A percentile compares a stretch with the other conserved stretches of the same genome.
phyloP scores from a whole-genome alignment of 2,888 invertebrate species.

The Cheilosia urbana region DNA sequence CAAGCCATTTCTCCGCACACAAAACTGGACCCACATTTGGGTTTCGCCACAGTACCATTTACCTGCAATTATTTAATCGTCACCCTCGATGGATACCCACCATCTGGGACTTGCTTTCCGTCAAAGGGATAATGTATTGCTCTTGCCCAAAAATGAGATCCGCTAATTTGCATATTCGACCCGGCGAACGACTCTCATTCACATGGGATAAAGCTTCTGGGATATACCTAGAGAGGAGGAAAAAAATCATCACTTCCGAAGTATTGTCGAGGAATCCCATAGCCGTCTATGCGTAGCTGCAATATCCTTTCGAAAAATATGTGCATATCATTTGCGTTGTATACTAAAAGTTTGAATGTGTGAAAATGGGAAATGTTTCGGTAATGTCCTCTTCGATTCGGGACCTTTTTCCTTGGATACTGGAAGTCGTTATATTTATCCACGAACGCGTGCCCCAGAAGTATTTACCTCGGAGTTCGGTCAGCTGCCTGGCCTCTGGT shows the following conservation, averaged over 20 bases:
- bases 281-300: conserved; percentile 36
- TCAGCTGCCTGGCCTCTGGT: conserved; percentile 81
- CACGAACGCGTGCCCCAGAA: conserved; percentile 72
- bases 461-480: conserved; percentile 75
- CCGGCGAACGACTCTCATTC: conserved; percentile 47
- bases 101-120: conserved; percentile 74
- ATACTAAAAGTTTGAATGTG: conserved; percentile 4
- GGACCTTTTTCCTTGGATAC: conserved; percentile 14
- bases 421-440: conserved; percentile 55
- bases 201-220: conserved; percentile 41
- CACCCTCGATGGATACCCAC: conserved; percentile 72
- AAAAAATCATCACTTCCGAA: conserved; percentile 51
- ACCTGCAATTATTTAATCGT: conserved; percentile 76
- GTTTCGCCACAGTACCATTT: conserved; percentile 59
- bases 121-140: conserved; percentile 74
- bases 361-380: background rate
- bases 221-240: conserved; percentile 19
- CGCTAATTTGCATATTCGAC: conserved; percentile 73
- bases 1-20: conserved; percentile 58
- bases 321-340: conserved; percentile 68
- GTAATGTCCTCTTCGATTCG: conserved; percentile 45
- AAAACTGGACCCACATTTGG: conserved; percentile 64
- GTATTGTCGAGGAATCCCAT: conserved; percentile 49
- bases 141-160: conserved; percentile 68
- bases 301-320: conserved; percentile 71